Evolutionary conservation across 2,888 invertebrate genomes (phyloP), one percentile per base, ranked within the genome.

Genomic region (Apomyelois bistriatella): DNA sequence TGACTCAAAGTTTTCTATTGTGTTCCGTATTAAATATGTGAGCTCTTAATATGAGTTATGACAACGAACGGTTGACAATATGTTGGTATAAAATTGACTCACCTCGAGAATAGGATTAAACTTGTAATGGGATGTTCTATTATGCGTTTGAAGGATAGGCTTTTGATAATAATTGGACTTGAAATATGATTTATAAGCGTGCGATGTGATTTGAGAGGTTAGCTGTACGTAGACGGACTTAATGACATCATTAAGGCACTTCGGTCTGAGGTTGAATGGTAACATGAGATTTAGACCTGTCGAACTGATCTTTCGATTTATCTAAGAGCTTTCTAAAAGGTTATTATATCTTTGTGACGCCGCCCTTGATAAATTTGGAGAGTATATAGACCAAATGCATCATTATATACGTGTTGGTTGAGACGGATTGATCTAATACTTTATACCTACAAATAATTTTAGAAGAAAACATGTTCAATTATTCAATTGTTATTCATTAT

Each of bases 151-250:
- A 79, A 76, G 71, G 72, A 80, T 82, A 77, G 73, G 65, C 74
- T 76, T 82, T 83, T 85, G 79, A 85, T 85, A 79, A 78, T 82
- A 77, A 87, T 84, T 82, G 82, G 70, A 72, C 71, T 77, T 75
- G 79, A 71, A 76, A 76, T 82, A 85, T 88, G 86, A 87, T 87
- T 87, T 85, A 87, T 77, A 76, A 53, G 70, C 68, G 57, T 75
- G 82, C 82, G 80, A 73, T 62, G 64, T 57, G 54, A 56, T 56
- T 53, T 57, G 58, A 57, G 52, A 51, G 54, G 61, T 61, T 63
- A 53, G 55, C 22, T 3, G 22, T 22, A 22, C 22, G 59, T 58
- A 62, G 69, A 64, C 65, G 69, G 74, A 70, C 63, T 62, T 62
- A 68, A 63, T 57, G 68, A 68, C 71, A 71, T 72, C 68, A 72